Percentiles rank a stretch among this genome's conserved stretches.
These are phyloP conservation scores for Dreissena polymorpha DNA, from an alignment of 1,140 invertebrate genomes.

Conservation along the genomic window DNA sequence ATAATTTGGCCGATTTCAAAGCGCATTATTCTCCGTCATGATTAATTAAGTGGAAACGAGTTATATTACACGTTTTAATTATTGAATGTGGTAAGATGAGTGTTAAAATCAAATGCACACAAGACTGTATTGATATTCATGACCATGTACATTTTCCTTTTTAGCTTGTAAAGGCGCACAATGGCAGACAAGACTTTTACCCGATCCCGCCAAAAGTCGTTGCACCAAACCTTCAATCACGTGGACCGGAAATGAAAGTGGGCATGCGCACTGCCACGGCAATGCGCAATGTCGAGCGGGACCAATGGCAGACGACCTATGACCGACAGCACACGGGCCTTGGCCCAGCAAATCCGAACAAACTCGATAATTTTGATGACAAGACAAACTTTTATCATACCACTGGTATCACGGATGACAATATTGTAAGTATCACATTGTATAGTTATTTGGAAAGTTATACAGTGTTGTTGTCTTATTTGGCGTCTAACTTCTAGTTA, in stretches of 20 bases:
- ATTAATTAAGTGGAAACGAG: too few species aligned
- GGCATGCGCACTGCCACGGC: conserved; percentile 67
- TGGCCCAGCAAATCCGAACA: conserved; percentile 73
- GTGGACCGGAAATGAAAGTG: conserved; percentile 62
- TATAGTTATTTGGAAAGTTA: background rate
- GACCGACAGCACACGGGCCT: conserved; percentile 73
- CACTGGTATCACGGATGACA: conserved; percentile 70
- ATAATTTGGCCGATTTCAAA: too few species aligned
- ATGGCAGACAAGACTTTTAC: conserved; percentile 70
- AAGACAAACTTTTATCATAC: conserved; percentile 62
- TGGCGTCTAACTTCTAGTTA: too few species aligned
- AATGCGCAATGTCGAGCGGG: conserved; percentile 74
- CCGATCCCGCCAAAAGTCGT: conserved; percentile 74
- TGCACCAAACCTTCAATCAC: conserved; percentile 71
- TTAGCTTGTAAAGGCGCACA: conserved; percentile 69
- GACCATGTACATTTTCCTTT: background rate
- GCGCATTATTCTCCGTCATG: too few species aligned
- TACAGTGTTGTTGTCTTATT: too few species aligned
- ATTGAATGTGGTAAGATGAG: too few species aligned
- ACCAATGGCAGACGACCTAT: conserved; percentile 75
- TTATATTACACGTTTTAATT: too few species aligned
- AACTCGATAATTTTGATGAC: conserved; percentile 74
- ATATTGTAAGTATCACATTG: conserved; percentile 64
- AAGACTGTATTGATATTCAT: too few species aligned
- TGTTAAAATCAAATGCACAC: too few species aligned